Evolutionary conservation across 2,888 invertebrate genomes (phyloP), one percentile per base, ranked within the genome.

Genomic region (Mesochorus sp.): DNA sequence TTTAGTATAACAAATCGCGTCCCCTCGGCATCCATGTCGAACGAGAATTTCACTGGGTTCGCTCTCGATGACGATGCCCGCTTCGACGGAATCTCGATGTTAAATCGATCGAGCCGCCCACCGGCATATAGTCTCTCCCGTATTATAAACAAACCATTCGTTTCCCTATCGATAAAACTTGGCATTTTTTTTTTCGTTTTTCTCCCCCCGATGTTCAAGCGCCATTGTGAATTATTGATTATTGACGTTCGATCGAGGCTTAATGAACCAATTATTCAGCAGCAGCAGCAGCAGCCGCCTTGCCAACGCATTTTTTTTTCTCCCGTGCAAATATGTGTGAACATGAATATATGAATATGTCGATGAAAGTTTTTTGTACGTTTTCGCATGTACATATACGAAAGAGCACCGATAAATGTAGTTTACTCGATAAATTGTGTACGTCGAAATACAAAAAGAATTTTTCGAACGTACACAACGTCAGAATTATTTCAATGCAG

Each of bases 61-160:
- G 42, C n/a, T 39, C 51, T 37, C 71, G 59, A 72, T 61, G 76
- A 61, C 37, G 42, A 28, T 76, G 76, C 67, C 66, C 17, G 24
- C 70, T 51, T 51, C 19, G 51, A 76, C 64, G 34, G 49, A 76
- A 66, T 71, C 53, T 61, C 66, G 47, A 24, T 61, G 66, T 61
- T 72, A 37, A 76, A 72, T 72, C 71, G 47, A 72, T 71, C 66
- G 71, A 66, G 37, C 34, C 26, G 34, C 47, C n/a, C 66, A 19
- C 66, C 66, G 21, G 53, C 42, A 42, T n/a, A n/a, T 12, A 49
- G 39, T 57, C 53, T 12, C 53, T 62, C 19, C 57, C 5, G 55
- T 21, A 47, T 66, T 59, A 17, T 67, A 42, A 67, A 66, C 57
- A 61, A 14, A 26, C 34, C 57, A 12, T 47, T 37, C 28, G 19